Evolutionary conservation across 2,888 invertebrate species (phyloP), one percentile per base, ranked within the genome.

Genomic region (Hirtodrosophila duncani): DNA sequence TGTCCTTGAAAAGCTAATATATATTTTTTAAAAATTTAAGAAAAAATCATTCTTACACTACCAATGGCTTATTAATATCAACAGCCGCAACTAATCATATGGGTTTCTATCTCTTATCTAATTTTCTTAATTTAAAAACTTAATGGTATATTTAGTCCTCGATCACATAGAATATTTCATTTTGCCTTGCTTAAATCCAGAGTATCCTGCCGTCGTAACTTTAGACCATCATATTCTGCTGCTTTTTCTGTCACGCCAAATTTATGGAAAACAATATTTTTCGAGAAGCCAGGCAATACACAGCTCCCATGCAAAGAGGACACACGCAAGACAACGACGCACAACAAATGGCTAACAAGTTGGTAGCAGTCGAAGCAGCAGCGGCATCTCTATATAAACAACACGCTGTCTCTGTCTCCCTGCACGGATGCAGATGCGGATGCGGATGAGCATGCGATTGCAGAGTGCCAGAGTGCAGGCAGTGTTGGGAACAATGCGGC

Each of bases 351-450:
- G 69, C 72, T 80, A 75, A 55, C 80, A 66, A 63, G 63, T 59
- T 37, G 60, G 36, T 44, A 39, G 23, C 57, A 41, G 31, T 41
- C 49, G 43, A 39, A 36, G 52, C 60, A 59, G 45, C n/a, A n/a
- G n/a, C n/a, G n/a, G n/a, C n/a, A n/a, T n/a, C n/a, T n/a, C 77
- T 71, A 71, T 63, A 75, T 75, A 79, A 72, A 72, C 80, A 77
- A 68, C 51, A 38, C 38, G 41, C 48, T 23, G 26, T 34, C 48
- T 59, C 30, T 21, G 13, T 18, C 16, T 3, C 38, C 10, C 23
- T 20, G 24, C 31, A 1, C 10, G 6, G 13, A 27, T 13, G 20
- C 17, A 29, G 27, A 14, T n/a, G 16, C 23, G 26, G 13, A 27
- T 30, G 38, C 26, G 21, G 31, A 45, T 23, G 34, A 9, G 39